A percentile compares a stretch with the other conserved stretches of the same genome.
phyloP scores from a whole-genome alignment of 2,113 vertebrate genomes.

The Dicrurus megarhynchus region DNA sequence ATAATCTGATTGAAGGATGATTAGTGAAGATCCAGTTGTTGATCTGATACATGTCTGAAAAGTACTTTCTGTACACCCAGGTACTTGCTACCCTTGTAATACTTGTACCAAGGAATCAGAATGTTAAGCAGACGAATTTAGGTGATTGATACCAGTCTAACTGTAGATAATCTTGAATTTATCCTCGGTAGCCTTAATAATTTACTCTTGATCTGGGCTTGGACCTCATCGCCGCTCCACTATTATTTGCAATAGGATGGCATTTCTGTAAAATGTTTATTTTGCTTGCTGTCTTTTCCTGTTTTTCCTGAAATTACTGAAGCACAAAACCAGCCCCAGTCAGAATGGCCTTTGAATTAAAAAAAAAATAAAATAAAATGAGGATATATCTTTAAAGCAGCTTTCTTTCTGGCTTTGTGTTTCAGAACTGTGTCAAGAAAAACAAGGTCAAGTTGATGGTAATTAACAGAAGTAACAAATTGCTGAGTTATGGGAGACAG shows the following conservation, averaged over 20 bases:
- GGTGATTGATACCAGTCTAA: background rate
- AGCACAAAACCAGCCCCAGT: background rate
- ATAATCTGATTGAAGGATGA: background rate
- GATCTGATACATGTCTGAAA: background rate
- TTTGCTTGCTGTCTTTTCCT: background rate
- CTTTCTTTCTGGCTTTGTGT: background rate
- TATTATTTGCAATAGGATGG: background rate
- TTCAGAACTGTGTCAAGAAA: background rate
- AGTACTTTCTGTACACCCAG: background rate
- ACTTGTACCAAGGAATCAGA: background rate
- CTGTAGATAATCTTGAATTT: background rate
- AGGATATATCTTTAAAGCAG: background rate
- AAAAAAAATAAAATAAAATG: background rate
- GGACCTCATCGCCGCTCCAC: rapidly evolving
- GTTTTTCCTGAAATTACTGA: background rate
- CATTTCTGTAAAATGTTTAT: background rate
- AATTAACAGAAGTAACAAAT: background rate
- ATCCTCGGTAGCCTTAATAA: background rate
- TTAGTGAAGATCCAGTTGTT: background rate
- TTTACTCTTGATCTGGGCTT: background rate
- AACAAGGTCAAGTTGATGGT: background rate
- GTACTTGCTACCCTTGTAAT: background rate
- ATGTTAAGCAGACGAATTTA: background rate
- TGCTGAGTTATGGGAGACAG: background rate
- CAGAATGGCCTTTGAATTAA: background rate